Conservation (phyloP, 2,113 vertebrate species). For the Chrysochloris asiatica region DNA sequence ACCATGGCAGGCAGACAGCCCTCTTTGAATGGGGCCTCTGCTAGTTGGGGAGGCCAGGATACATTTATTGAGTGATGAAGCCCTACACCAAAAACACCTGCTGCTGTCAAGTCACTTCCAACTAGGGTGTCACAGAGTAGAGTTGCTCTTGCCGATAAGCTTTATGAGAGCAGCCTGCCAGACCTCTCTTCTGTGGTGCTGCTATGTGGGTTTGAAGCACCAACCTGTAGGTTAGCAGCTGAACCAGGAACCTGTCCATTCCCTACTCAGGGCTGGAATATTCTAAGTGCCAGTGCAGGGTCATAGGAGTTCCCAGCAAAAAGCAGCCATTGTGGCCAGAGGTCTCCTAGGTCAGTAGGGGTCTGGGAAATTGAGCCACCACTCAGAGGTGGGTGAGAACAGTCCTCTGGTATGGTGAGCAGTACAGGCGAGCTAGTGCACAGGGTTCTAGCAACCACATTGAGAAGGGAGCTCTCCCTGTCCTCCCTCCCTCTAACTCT, state of each 20-base stretch:
- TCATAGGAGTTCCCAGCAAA: neutral
- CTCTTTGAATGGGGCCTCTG: neutral
- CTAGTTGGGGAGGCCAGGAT: neutral
- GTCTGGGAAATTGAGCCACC: neutral
- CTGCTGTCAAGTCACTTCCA: neutral
- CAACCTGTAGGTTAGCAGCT: neutral
- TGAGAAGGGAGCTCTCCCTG: neutral
- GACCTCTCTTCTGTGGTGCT: neutral
- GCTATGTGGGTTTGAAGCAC: neutral
- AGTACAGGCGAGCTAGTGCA: neutral
- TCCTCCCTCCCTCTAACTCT: neutral
- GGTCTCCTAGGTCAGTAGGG: neutral
- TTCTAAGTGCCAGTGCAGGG: neutral
- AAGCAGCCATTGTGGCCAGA: neutral
- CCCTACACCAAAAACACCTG: neutral
- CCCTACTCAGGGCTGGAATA: neutral
- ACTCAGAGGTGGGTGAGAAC: neutral
- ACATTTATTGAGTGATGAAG: rapidly evolving
- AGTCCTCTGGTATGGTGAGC: rapidly evolving
- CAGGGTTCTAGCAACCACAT: neutral
- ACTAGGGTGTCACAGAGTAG: neutral
- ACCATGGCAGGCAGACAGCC: neutral
- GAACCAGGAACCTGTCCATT: neutral
- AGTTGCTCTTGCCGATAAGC: neutral
- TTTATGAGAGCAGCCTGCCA: neutral